Base-by-base conservation (phyloP, 2,113 vertebrate genomes). In the Nanorana parkeri region DNA sequence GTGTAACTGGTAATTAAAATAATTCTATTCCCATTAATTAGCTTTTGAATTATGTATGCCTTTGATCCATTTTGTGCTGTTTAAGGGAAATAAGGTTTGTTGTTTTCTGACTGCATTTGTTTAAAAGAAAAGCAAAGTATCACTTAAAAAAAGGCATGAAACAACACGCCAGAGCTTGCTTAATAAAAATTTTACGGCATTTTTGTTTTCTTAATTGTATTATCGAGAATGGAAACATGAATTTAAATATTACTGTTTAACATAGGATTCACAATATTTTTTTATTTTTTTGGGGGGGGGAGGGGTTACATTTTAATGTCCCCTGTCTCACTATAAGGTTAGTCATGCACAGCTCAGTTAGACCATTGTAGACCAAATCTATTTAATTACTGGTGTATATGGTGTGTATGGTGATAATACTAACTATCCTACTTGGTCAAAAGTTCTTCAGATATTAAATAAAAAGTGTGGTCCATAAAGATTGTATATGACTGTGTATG, bases 41-140 rank as follows among this genome's bases (percentile, higher is more conserved):
- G 20, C 76, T 84, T 80, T 28, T 90, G 86, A 89, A 87, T 92
- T 89, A 90, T 91, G 89, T 85, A 89, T 71, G 41, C 2, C 56
- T 80, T 72, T 75, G 77, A 86, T 87, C 76, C 79, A 82, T 83
- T 71, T 80, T 51, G 0, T 60, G 80, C 17, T 5, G 29, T 84
- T 86, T 61, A 60, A 88, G 90, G 87, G 55, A 84, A 86, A 90
- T 80, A 78, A 87, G 55, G 58, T 72, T 81, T 81, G 41, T 73
- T 36, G 26, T 41, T 47, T 65, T 36, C 47, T 65, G 60, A 81
- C 71, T 81, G 60, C 21, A 23, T 65, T 64, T 74, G 41, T 81
- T 81, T 74, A 69, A 74, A 66, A 73, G 56, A 55, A 81, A 81
- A 73, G 63, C 11, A 60, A 63, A 81, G 41, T 74, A 65, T 81